Percentiles rank a stretch among this genome's conserved stretches.
Evolutionary conservation across 2,113 vertebrate genomes (phyloP).

Genomic region (Calidris pygmaea): DNA sequence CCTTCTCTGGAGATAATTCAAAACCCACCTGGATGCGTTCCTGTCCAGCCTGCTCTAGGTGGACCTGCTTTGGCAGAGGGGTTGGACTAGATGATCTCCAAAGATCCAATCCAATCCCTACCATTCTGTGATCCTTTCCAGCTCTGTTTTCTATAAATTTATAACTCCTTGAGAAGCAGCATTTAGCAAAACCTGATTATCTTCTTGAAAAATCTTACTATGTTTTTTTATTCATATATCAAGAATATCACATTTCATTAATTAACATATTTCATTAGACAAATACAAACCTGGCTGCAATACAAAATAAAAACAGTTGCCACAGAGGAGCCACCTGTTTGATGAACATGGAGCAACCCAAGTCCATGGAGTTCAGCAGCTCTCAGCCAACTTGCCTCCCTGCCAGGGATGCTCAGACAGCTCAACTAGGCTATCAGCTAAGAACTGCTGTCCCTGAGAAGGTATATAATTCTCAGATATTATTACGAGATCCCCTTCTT

Average conservation of each 20-base stretch:
- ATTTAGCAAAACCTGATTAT: not conserved
- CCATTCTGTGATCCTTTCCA: not conserved
- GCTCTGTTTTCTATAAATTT: not conserved
- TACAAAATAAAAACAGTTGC: not conserved
- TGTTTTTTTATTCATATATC: not conserved
- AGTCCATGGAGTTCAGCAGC: not conserved
- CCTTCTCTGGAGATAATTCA: no score
- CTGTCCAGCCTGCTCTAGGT: no score
- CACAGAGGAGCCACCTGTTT: not conserved
- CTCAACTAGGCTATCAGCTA: not conserved
- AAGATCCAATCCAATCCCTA: no score
- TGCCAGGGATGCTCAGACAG: not conserved
- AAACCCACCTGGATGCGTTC: no score
- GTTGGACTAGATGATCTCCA: no score
- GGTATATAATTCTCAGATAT: not conserved
- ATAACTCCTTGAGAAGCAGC: not conserved
- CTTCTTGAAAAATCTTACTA: not conserved
- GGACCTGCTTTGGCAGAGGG: no score
- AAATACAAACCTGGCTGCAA: not conserved
- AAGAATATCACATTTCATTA: not conserved
- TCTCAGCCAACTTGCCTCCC: not conserved
- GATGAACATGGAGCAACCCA: not conserved
- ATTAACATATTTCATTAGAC: not conserved
- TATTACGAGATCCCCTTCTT: fast-evolving
- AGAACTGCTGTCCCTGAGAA: not conserved